Conservation (phyloP, 2,113 vertebrate genomes). For the Hippoglossus stenolepis region DNA sequence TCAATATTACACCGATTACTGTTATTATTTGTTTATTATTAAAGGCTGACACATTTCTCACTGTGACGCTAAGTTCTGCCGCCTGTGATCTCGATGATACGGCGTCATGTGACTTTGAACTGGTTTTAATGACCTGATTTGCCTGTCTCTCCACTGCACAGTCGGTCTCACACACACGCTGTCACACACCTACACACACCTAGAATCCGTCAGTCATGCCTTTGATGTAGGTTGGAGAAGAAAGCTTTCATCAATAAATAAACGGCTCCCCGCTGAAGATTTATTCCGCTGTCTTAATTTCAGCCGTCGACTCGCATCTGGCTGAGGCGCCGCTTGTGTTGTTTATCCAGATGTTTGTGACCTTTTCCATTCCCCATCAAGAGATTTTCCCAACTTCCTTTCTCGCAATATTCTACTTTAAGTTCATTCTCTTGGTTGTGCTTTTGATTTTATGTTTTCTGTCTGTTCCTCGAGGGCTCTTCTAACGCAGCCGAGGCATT, state of each 20-base stretch:
- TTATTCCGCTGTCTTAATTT: slow-evolving; percentile 29
- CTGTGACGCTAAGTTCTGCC: background rate
- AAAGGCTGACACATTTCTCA: background rate
- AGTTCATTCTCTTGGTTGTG: background rate
- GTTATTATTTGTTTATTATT: background rate
- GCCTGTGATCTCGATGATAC: background rate
- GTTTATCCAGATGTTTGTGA: background rate
- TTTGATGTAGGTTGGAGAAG: slow-evolving; percentile 49
- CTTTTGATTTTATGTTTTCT: too few species aligned
- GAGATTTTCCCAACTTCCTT: background rate
- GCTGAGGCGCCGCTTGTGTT: background rate
- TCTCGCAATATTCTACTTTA: background rate
- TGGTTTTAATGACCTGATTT: slow-evolving; percentile 9
- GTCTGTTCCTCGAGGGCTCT: too few species aligned
- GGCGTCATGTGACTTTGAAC: slow-evolving; percentile 13
- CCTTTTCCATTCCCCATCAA: background rate
- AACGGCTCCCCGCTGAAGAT: slow-evolving; percentile 27
- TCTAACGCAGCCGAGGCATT: too few species aligned
- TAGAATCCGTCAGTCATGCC: background rate
- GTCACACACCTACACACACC: background rate
- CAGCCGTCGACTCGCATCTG: background rate
- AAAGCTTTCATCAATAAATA: slow-evolving; percentile 53
- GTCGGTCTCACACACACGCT: background rate
- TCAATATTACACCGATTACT: background rate
- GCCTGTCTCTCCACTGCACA: slow-evolving; percentile 14